Evolutionary conservation across 1,140 invertebrate genomes (phyloP).

Genomic region (Stenopsyche tienmushanensis): DNA sequence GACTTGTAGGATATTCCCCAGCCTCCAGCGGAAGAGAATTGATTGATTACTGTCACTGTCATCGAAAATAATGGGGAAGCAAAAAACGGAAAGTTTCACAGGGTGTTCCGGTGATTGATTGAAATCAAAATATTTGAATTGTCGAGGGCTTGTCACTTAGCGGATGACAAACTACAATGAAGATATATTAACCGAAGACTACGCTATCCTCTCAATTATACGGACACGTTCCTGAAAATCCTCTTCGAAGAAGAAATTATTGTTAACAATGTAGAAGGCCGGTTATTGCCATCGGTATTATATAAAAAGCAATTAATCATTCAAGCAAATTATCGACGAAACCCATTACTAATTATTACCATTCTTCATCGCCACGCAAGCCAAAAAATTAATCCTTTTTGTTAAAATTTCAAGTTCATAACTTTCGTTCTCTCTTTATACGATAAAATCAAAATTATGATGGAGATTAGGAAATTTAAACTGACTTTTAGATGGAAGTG

Average conservation of each 20-base stretch:
- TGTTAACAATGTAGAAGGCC: no score
- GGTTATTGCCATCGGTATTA: no score
- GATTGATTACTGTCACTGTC: constrained; percentile 37
- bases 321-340: no score
- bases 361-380: no score
- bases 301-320: no score
- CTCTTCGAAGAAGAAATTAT: no score
- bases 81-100: constrained; percentile 2
- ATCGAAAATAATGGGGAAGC: constrained; percentile 32
- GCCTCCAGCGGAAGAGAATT: constrained; percentile 10
- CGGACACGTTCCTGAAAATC: neutral
- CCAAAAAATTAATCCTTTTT: no score
- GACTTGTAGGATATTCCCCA: neutral
- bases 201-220: neutral
- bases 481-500: constrained; percentile 2
- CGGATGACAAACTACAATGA: constrained; percentile 23
- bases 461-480: no score
- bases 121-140: constrained; percentile 37
- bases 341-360: no score
- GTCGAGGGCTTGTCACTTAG: constrained; percentile 22
- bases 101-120: constrained; percentile 21
- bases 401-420: no score
- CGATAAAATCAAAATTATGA: no score
- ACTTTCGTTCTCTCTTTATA: no score
- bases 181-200: constrained; percentile 14